phyloP scores from a whole-genome alignment of 2,797 vertebrate genomes.

The Triplophysa bombifrons region DNA sequence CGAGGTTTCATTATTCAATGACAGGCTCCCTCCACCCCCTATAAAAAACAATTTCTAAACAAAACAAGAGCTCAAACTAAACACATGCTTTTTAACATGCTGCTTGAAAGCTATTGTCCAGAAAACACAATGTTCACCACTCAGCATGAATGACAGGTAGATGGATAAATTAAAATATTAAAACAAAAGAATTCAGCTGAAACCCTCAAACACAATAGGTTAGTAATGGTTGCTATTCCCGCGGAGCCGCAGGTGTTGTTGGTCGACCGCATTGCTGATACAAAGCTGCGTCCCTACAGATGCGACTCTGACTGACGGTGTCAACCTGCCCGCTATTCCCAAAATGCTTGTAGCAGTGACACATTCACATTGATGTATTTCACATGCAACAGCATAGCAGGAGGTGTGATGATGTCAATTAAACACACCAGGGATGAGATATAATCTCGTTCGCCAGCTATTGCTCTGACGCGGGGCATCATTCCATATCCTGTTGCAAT shows the following conservation, averaged over 20 bases:
- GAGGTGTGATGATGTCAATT: constrained; percentile 43
- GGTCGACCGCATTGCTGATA: constrained; percentile 72
- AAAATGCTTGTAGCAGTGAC: constrained; percentile 59
- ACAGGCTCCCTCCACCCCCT: constrained; percentile 19
- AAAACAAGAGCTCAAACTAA: constrained; percentile 46
- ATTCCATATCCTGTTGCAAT: neutral
- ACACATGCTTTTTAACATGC: constrained; percentile 47
- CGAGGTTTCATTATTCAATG: constrained; percentile 34
- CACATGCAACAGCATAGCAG: constrained; percentile 32
- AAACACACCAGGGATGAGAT: constrained; percentile 25
- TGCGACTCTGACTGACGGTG: constrained; percentile 67
- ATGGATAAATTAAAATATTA: constrained; percentile 44
- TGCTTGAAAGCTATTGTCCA: constrained; percentile 29
- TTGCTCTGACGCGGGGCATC: neutral
- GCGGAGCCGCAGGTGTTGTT: constrained; percentile 68
- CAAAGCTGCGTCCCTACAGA: constrained; percentile 67
- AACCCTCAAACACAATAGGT: constrained; percentile 64
- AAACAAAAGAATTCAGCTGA: constrained; percentile 41
- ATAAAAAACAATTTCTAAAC: constrained; percentile 29
- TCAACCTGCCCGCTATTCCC: constrained; percentile 67
- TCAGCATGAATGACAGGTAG: constrained; percentile 53
- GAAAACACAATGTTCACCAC: constrained; percentile 54
- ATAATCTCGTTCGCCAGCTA: neutral
- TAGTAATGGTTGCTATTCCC: constrained; percentile 70
- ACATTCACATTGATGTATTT: constrained; percentile 37